These are phyloP conservation scores for Loriculus beryllinus DNA, from an alignment of 2,797 vertebrate species.

Conservation along the genomic window DNA sequence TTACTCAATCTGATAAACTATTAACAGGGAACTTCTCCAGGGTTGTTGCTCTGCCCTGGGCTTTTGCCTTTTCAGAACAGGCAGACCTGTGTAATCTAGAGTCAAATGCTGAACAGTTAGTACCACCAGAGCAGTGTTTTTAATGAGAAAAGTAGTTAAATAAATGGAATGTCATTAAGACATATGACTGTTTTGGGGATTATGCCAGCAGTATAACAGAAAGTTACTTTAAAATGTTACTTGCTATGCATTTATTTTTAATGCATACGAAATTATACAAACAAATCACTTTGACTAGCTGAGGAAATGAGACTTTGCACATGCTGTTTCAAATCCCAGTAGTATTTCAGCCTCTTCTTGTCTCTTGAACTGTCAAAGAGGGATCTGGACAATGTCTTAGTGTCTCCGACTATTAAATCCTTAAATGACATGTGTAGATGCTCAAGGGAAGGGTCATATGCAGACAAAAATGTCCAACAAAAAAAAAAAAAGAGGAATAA, in stretches of 20 bases:
- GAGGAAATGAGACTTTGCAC: not conserved
- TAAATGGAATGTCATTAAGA: slow-evolving; percentile 56
- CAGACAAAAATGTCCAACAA: not conserved
- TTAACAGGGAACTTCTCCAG: not conserved
- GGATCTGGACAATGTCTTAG: slow-evolving; percentile 27
- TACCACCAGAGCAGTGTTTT: slow-evolving; percentile 43
- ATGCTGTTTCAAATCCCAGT: not conserved
- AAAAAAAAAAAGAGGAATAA: not conserved
- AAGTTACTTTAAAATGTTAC: slow-evolving; percentile 35
- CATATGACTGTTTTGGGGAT: slow-evolving; percentile 12
- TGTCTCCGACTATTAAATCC: not conserved
- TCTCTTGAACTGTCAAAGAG: not conserved
- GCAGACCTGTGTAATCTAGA: not conserved
- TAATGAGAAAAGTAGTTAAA: slow-evolving; percentile 45
- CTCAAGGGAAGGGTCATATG: not conserved
- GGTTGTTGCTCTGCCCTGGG: not conserved
- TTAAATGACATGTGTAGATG: not conserved
- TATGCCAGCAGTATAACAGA: slow-evolving; percentile 7
- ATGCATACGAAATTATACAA: slow-evolving; percentile 12
- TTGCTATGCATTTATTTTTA: slow-evolving; percentile 29
- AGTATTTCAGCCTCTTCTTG: slow-evolving; percentile 33
- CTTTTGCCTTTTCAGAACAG: not conserved
- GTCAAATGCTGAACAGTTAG: not conserved
- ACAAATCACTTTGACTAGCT: slow-evolving; percentile 27
- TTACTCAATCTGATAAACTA: not conserved